These are phyloP conservation scores for Cenopis cana DNA, from an alignment of 2,888 invertebrate species.

Conservation along the genomic window DNA sequence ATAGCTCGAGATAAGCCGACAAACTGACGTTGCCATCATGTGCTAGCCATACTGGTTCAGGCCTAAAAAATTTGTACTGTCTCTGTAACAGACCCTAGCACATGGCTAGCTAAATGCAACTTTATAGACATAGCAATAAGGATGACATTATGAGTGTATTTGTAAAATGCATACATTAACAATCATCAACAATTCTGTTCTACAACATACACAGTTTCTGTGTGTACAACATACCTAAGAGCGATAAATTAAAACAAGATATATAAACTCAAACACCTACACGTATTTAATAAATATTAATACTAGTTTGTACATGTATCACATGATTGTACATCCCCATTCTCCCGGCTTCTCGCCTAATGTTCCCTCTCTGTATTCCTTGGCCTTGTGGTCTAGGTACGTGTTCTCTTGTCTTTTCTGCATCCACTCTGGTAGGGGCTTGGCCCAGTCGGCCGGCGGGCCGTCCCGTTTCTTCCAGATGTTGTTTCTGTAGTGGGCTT, in stretches of 20 bases:
- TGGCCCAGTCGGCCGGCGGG: slow-evolving; percentile 93
- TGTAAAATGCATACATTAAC: not conserved
- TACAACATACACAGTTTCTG: too few relatives aligned
- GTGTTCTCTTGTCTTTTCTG: slow-evolving; percentile 87
- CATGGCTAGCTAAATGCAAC: not conserved
- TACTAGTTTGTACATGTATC: slow-evolving; percentile 49
- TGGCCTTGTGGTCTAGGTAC: slow-evolving; percentile 87
- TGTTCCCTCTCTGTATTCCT: slow-evolving; percentile 83
- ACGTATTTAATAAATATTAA: slow-evolving; percentile 35
- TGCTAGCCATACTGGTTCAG: not conserved
- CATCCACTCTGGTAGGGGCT: slow-evolving; percentile 92
- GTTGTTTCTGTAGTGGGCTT: slow-evolving; percentile 89
- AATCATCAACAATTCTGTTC: not conserved
- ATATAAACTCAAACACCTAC: slow-evolving; percentile 40
- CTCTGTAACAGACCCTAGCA: not conserved
- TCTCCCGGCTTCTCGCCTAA: slow-evolving; percentile 54
- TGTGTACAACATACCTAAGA: not conserved
- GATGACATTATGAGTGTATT: not conserved
- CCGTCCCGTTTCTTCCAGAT: slow-evolving; percentile 90
- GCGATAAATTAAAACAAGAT: slow-evolving; percentile 14
- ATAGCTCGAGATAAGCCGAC: too few relatives aligned
- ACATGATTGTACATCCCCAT: slow-evolving; percentile 71
- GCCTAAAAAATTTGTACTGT: not conserved
- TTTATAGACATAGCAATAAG: not conserved
- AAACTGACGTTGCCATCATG: too few relatives aligned